phyloP scores from a whole-genome alignment of 2,888 invertebrate genomes.

The Eumacrocentrus americanus region DNA sequence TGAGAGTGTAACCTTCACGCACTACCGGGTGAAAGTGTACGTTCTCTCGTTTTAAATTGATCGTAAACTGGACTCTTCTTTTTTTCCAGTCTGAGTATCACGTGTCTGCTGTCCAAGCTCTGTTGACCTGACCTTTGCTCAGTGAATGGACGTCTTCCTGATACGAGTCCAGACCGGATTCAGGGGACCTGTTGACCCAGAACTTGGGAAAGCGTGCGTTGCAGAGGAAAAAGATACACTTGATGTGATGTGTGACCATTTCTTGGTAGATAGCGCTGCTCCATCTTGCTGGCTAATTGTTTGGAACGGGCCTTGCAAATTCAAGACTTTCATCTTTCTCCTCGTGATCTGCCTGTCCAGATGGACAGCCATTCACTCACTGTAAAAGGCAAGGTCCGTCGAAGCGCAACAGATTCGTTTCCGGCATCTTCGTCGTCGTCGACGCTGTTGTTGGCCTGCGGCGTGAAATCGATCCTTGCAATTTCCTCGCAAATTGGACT shows the following conservation, averaged over 20 bases:
- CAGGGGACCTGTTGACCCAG: slow-evolving; percentile 52
- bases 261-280: slow-evolving; percentile 29
- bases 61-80: slow-evolving; percentile 25
- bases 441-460: slow-evolving; percentile 6
- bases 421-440: slow-evolving; percentile 20
- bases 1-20: slow-evolving; percentile 15
- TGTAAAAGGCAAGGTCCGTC: neutral
- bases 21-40: slow-evolving; percentile 22
- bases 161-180: slow-evolving; percentile 30
- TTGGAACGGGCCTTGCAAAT: slow-evolving; percentile 41
- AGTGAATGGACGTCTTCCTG: slow-evolving; percentile 13
- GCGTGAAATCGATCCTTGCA: slow-evolving; percentile 25
- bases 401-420: slow-evolving; percentile 14
- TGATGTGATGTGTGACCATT: too few species aligned
- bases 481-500: slow-evolving; percentile 10
- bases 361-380: neutral
- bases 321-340: slow-evolving; percentile 46
- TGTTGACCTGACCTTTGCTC: neutral
- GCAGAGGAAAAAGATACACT: slow-evolving; percentile 11
- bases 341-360: neutral
- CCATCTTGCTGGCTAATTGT: slow-evolving; percentile 52
- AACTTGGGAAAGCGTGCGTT: slow-evolving; percentile 52
- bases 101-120: neutral
- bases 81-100: slow-evolving; percentile 11
- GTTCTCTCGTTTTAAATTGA: slow-evolving; percentile 17